Evolutionary conservation across 2,888 invertebrate genomes (phyloP).

Genomic region (Drosophila neotestacea): DNA sequence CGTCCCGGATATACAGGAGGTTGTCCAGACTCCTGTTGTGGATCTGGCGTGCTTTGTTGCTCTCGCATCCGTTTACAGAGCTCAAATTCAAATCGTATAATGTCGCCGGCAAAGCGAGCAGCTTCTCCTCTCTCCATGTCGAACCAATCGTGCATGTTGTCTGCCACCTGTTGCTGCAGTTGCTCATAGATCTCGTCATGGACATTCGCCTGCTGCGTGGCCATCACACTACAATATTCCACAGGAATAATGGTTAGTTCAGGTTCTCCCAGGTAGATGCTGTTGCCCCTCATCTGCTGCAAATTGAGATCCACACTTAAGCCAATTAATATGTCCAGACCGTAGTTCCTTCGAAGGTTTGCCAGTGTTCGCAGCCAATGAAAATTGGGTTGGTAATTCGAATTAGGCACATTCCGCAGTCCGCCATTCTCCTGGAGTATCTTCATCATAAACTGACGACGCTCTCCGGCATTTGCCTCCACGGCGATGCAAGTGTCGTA

Average conservation of each 20-base stretch:
- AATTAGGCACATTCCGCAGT: conserved; percentile 67
- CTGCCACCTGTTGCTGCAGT: conserved; percentile 71
- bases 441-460: conserved; percentile 64
- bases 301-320: conserved; percentile 76
- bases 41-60: conserved; percentile 38
- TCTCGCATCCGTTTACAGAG: conserved; percentile 75
- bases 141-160: conserved; percentile 80
- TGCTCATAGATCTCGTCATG: conserved; percentile 58
- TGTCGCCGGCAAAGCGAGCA: conserved; percentile 69
- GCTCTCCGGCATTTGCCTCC: conserved; percentile 51
- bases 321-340: conserved; percentile 82
- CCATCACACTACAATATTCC: conserved; percentile 69
- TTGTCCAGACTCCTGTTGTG: neutral
- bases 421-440: conserved; percentile 75
- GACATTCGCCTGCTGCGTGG: conserved; percentile 49
- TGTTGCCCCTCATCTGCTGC: conserved; percentile 65
- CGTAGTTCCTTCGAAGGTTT: conserved; percentile 69
- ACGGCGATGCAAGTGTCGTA: conserved; percentile 73
- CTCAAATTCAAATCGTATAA: conserved; percentile 81
- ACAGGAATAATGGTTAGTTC: conserved; percentile 71
- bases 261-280: conserved; percentile 79
- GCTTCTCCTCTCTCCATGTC: conserved; percentile 66
- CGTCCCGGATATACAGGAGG: conserved; percentile 26
- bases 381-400: conserved; percentile 70
- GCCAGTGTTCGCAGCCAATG: conserved; percentile 79